Percentiles rank a stretch among this genome's conserved stretches.
Conservation (phyloP, 2,888 invertebrate genomes). For the Lepidochrysops patricia region DNA sequence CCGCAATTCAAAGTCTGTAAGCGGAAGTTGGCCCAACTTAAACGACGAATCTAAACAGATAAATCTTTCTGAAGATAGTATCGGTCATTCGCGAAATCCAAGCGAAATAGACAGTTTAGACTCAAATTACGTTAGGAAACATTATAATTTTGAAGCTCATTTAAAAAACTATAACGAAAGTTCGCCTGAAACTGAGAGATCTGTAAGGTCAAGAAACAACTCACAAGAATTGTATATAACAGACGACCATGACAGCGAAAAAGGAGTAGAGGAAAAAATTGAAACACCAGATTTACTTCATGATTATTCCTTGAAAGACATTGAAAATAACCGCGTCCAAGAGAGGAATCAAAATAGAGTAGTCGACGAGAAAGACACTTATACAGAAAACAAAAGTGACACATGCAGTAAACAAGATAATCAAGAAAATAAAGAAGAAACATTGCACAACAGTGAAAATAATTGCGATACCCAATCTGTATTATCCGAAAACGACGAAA, state of each 20-base stretch:
- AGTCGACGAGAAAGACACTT: neutral
- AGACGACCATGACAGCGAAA: slow-evolving; percentile 55
- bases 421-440: slow-evolving; percentile 24
- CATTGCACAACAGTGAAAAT: neutral
- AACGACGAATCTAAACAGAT: slow-evolving; percentile 59
- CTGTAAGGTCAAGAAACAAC: slow-evolving; percentile 44
- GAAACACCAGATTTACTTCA: slow-evolving; percentile 63
- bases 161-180: slow-evolving; percentile 61
- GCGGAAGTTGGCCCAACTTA: slow-evolving; percentile 67
- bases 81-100: slow-evolving; percentile 64
- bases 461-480: slow-evolving; percentile 47
- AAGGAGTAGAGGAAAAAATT: slow-evolving; percentile 47
- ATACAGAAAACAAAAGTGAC: neutral
- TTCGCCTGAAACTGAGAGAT: slow-evolving; percentile 62
- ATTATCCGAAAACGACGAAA: slow-evolving; percentile 65
- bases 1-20: slow-evolving; percentile 51
- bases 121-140: slow-evolving; percentile 74
- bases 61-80: slow-evolving; percentile 65
- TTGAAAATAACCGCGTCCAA: neutral
- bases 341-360: neutral
- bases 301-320: slow-evolving; percentile 47
- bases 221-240: slow-evolving; percentile 59
- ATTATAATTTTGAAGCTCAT: slow-evolving; percentile 69
- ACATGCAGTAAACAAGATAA: slow-evolving; percentile 46
- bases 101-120: slow-evolving; percentile 75